Evolutionary conservation across 2,113 vertebrate species (phyloP), one percentile per base, ranked within the genome.

Genomic region (Oplegnathus fasciatus): DNA sequence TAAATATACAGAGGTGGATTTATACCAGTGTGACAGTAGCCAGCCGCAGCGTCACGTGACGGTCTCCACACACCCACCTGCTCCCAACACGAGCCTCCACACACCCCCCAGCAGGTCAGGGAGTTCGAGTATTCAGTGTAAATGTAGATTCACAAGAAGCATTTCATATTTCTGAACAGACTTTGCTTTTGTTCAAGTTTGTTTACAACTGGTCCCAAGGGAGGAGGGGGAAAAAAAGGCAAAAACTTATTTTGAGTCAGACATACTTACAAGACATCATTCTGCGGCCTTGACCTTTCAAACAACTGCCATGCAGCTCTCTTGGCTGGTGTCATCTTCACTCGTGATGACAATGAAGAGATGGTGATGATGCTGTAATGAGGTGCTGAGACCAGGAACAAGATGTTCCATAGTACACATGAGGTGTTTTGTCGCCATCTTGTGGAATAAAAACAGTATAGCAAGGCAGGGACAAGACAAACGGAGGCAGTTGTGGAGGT

Each of bases 21-120:
- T 94, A 95, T 95, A 94, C 78, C 86, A 66, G 64, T 0, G 40
- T 60, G 79, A 85, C 85, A 83, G 73, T 1, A 58, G 86, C 67
- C 60, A 83, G 80, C 32, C 80, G 24, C 87, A 0, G 70, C 32
- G 88, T 93, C 94, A 95, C 61, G 88, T 94, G 94, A 94, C 89
- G 3, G 2, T 0, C 71, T 42, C 57, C 60, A 76, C 89, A 90
- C 92, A 91, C 89, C 88, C 93, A 95, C 93, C 90, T 89, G 89
- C 87, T 85, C 48, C 71, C 30, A 22, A 46, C 75, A 22, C 9
- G 82, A 40, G 73, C 78, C 78, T 17, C 78, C 84, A 34, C 78
- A 74, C 81, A 24, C 68, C 48, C 76, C 32, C 9, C 10, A 1
- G 14, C 44, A 50, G 80, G 18, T 86, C 83, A 78, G 8, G 14